These are phyloP conservation scores for Xenopus tropicalis DNA, from an alignment of 2,113 vertebrate genomes.

Conservation along the genomic window UCB_Xtro_10.0 CM004444.2:79637501-79638000, in stretches of 20 bases:
- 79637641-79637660: constrained; percentile 44
- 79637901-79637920: too few relatives aligned
- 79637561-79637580: constrained; percentile 45
- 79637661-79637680: constrained; percentile 43
- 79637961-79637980: too few relatives aligned
- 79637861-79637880: not conserved
- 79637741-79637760: constrained; percentile 14
- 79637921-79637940: too few relatives aligned
- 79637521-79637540: constrained; percentile 26
- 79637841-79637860: not conserved
- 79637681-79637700: constrained; percentile 31
- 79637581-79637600: constrained; percentile 47
- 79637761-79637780: constrained; percentile 14
- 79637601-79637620: constrained; percentile 42
- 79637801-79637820: not conserved
- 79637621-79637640: constrained; percentile 42
- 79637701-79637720: constrained; percentile 32
- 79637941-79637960: too few relatives aligned
- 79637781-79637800: not conserved
- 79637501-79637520: constrained; percentile 44
- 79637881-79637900: too few relatives aligned
- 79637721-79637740: constrained; percentile 25
- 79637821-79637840: not conserved
- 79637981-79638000: too few relatives aligned
- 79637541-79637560: constrained; percentile 40